Evolutionary conservation across 2,797 vertebrate species (phyloP), one percentile per base, ranked within the genome.

Genomic region (Acanthiza pusilla): DNA sequence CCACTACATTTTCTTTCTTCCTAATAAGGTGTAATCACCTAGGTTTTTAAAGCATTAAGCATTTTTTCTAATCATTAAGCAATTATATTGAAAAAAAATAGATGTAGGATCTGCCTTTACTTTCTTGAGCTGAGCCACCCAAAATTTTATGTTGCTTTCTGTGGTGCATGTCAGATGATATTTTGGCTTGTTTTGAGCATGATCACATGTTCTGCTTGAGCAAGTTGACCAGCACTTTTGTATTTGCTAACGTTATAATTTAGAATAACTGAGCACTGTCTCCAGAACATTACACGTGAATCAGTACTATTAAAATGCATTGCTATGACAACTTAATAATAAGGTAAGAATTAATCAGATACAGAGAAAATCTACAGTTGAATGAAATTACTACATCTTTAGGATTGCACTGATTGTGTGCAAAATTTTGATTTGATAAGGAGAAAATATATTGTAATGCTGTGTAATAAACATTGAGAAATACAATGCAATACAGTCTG

Each of bases 281-380:
- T 95, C 80, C 62, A 80, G 54, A 51, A 83, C n/a, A 84, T 94
- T 89, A 82, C 48, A 12, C 76, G 47, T 42, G 63, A 95, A 96
- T 87, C 51, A 38, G 17, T 70, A 61, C 50, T 90, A 63, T 83
- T 94, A 96, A 93, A 95, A 93, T 91, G 25, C 38, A 78, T 47
- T 70, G 38, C 75, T 91, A 83, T 80, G 92, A 85, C 84, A 94
- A 83, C 88, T 86, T 94, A 77, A 96, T 96, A 95, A 85, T 89
- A 85, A 86, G 78, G 55, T 50, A 16, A 79, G 26, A 85, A 95
- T 74, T 77, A 47, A 68, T 92, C 73, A 68, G 30, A 84, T 80
- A 89, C 50, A 73, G 50, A 83, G 27, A 23, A 79, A 72, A 76
- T 89, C 36, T 88, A 32, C 40, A 65, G 51, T 36, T 93, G 36